phyloP scores from a whole-genome alignment of 2,888 invertebrate species.

The Beris chalybata region DNA sequence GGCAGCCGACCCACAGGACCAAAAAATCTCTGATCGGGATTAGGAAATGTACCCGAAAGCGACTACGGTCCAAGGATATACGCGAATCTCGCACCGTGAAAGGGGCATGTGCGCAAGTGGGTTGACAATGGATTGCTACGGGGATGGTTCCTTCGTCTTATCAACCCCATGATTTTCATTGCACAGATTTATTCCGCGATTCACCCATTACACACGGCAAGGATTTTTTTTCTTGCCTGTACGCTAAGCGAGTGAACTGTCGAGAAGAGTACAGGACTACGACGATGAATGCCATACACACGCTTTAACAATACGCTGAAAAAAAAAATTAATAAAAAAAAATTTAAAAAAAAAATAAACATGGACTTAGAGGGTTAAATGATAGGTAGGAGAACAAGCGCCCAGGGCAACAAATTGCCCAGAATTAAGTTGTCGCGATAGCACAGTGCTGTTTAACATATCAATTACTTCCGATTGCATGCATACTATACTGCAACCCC shows the following conservation, averaged over 20 bases:
- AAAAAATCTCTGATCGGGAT: constrained; percentile 27
- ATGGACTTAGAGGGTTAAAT: constrained; percentile 17
- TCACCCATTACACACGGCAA: too few species aligned
- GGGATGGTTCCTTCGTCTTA: constrained; percentile 22
- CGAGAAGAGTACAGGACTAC: too few species aligned
- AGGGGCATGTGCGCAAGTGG: constrained; percentile 22
- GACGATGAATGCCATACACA: too few species aligned
- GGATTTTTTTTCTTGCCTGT: too few species aligned
- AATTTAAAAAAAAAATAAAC: too few species aligned
- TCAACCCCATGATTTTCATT: constrained; percentile 26
- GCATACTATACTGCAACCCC: neutral
- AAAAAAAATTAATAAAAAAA: too few species aligned
- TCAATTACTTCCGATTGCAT: constrained; percentile 30
- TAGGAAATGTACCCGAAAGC: too few species aligned
- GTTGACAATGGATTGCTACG: constrained; percentile 14
- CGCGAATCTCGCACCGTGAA: constrained; percentile 14
- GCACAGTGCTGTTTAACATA: constrained; percentile 29
- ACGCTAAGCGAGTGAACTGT: too few species aligned
- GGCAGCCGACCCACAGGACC: constrained; percentile 13
- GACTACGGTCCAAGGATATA: constrained; percentile 4
- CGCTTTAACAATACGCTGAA: too few species aligned
- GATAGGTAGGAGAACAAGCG: constrained; percentile 13
- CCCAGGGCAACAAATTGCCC: constrained; percentile 24
- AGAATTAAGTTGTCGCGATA: constrained; percentile 27
- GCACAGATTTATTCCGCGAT: constrained; percentile 9